Evolutionary conservation across 2,797 vertebrate genomes (phyloP), one percentile per base, ranked within the genome.

Genomic region (Pseudopleuronectes americanus): DNA sequence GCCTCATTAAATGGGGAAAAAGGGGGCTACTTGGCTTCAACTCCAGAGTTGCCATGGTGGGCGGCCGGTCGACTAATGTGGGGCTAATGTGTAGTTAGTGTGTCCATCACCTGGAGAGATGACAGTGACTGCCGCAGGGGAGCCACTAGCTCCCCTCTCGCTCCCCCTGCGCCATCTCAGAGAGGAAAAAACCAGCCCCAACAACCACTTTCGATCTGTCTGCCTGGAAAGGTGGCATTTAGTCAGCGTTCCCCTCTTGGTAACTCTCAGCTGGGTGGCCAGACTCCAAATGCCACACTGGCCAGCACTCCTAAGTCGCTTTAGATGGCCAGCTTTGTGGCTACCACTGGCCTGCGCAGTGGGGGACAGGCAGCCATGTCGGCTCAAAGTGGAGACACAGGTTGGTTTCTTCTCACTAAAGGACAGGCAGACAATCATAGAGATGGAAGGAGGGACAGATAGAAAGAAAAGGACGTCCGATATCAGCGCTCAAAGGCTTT

Each of bases 341-440:
- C 80, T 66, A 84, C 92, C 75, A 68, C 79, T 77, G 87, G 88
- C 84, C 82, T 56, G 68, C 90, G 2, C 90, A 75, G 87, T 75
- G 65, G 93, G 90, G 85, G 78, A 75, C 79, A 47, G 87, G 84
- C 86, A 76, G 85, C 91, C 84, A 87, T 90, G 92, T 93, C 84
- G 66, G 86, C 92, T 94, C 91, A 94, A 93, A 95, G 94, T 86
- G 77, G 79, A 86, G 85, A 92, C 93, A 79, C 86, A 86, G 92
- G 87, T 92, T 89, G 91, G 87, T 78, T 90, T 91, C 91, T 91
- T 84, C 87, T 83, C 88, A 82, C 89, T 87, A 92, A 95, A 94
- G 93, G 93, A 94, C 92, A 93, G 92, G 89, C 90, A 89, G 89
- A 94, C 94, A 95, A 93, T 92, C 90, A 92, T 85, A 92, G 90